A percentile compares a stretch with the other conserved stretches of the same genome.
Conservation (phyloP, 2,888 invertebrate genomes). For the Polietes domitor region DNA sequence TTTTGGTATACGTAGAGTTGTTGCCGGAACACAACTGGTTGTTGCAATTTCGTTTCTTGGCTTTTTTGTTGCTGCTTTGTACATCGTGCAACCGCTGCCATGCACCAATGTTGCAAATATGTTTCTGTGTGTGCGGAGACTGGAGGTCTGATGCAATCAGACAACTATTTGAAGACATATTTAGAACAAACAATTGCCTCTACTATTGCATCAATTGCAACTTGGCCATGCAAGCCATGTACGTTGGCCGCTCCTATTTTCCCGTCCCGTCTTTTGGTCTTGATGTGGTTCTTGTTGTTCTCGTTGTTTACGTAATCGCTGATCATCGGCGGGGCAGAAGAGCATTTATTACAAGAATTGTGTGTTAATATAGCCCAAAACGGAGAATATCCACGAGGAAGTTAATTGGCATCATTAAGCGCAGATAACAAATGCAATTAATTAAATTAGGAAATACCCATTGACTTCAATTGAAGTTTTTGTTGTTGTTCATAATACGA, state of each 20-base stretch:
- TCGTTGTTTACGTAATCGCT: slow-evolving; percentile 46
- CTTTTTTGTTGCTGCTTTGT: background rate
- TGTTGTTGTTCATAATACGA: background rate
- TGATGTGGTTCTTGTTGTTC: background rate
- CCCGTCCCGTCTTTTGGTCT: background rate
- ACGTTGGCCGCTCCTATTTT: slow-evolving; percentile 54
- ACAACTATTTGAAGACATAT: slow-evolving; percentile 61
- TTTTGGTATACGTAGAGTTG: slow-evolving; percentile 8
- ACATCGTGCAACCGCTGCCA: slow-evolving; percentile 47
- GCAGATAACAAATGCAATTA: background rate
- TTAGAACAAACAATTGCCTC: slow-evolving; percentile 61
- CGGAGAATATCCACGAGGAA: background rate
- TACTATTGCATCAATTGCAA: slow-evolving; percentile 44
- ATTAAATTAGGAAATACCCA: slow-evolving; percentile 11
- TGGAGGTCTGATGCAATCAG: slow-evolving; percentile 55
- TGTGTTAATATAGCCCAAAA: background rate
- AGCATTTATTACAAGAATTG: background rate
- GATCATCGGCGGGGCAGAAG: slow-evolving; percentile 39
- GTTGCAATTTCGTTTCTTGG: slow-evolving; percentile 19
- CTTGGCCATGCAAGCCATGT: slow-evolving; percentile 39
- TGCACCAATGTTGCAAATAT: background rate
- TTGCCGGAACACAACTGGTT: slow-evolving; percentile 19
- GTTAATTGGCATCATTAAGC: slow-evolving; percentile 7
- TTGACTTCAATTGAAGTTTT: background rate
- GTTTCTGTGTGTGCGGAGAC: background rate